Conservation (phyloP, 2,113 vertebrate species). For the Petrocephalus microphthalmus region DNA sequence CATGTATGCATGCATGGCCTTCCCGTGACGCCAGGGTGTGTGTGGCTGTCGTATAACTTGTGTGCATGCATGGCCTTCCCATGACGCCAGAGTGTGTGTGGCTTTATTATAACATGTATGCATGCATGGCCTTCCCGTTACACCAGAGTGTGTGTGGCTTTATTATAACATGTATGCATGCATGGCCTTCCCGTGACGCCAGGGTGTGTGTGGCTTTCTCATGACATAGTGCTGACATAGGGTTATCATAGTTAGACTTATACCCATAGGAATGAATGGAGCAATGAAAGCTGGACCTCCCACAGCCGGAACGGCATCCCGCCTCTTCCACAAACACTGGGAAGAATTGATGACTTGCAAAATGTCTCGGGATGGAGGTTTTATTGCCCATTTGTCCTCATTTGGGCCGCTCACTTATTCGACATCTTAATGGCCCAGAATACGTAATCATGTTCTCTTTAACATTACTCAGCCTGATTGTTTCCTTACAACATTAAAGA, state of each 20-base stretch:
- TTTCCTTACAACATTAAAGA: slow-evolving; percentile 30
- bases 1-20: too few species aligned
- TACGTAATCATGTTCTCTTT: slow-evolving; percentile 38
- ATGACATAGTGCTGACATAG: too few species aligned
- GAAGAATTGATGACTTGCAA: slow-evolving; percentile 41
- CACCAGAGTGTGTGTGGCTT: background rate
- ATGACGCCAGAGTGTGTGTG: background rate
- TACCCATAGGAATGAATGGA: background rate
- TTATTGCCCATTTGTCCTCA: slow-evolving; percentile 40
- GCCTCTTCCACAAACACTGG: slow-evolving; percentile 27
- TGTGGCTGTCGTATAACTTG: background rate
- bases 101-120: background rate
- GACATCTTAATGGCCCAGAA: slow-evolving; percentile 33
- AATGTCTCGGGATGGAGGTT: slow-evolving; percentile 38
- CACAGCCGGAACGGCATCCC: slow-evolving; percentile 27
- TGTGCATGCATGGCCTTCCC: background rate
- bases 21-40: background rate
- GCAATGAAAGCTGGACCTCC: background rate
- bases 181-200: background rate
- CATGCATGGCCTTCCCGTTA: background rate
- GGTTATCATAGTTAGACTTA: too few species aligned
- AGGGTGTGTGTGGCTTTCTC: background rate
- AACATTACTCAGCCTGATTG: slow-evolving; percentile 25
- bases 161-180: background rate
- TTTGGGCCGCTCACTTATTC: slow-evolving; percentile 36